These are phyloP conservation scores for Pimephales promelas DNA, from an alignment of 2,113 vertebrate species.

Conservation along the genomic window DNA sequence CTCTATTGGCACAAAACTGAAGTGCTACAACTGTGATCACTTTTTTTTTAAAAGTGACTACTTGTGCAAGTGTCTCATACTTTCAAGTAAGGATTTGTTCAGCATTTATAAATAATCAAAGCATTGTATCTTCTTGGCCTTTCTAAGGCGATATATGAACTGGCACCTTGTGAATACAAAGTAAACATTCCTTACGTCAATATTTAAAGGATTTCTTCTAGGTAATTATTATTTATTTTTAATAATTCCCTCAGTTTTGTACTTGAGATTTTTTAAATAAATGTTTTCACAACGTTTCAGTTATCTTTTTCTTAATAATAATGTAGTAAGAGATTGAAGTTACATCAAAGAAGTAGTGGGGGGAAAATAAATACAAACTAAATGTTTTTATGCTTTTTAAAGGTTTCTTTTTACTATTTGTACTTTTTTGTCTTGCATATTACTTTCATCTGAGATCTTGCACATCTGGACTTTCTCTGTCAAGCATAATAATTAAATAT, in stretches of 20 bases:
- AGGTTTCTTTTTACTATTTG: not conserved
- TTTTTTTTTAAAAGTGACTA: constrained; percentile 13
- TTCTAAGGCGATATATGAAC: not conserved
- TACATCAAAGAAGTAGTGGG: not conserved
- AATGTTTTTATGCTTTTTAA: not conserved
- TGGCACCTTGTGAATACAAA: not conserved
- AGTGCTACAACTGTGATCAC: constrained; percentile 19
- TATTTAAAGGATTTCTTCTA: not conserved
- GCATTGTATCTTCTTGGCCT: not conserved
- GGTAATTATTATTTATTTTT: not conserved
- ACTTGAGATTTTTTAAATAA: not conserved
- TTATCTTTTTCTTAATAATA: not conserved
- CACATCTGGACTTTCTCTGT: not conserved
- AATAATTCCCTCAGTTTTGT: not conserved
- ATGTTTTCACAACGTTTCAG: not conserved
- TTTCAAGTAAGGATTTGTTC: constrained; percentile 9
- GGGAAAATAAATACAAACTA: not conserved
- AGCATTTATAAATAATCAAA: constrained; percentile 15
- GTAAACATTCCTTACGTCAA: not conserved
- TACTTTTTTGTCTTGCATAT: not conserved
- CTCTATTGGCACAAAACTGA: not conserved
- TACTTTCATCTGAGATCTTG: not conserved
- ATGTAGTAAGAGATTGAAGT: not conserved
- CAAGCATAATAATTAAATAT: not conserved
- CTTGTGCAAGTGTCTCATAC: not conserved